Base-by-base conservation (phyloP, 2,113 vertebrate genomes). In the Chamaea fasciata region DNA sequence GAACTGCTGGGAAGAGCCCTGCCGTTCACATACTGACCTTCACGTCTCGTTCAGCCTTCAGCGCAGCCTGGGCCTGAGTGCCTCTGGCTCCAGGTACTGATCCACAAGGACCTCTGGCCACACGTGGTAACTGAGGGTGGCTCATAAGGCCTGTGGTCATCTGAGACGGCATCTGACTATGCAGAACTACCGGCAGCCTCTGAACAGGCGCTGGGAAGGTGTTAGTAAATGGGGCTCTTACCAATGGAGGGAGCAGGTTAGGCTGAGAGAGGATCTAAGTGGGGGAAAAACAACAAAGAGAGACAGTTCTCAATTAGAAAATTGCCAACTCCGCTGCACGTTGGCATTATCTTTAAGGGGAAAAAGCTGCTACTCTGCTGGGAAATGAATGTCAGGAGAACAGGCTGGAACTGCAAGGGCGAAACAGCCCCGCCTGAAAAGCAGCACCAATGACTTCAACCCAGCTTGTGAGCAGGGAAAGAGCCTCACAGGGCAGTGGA, bases 261-360 rank as follows among this genome's bases (percentile, higher is more conserved):
- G 99, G 98, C 97, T 99, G 99, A 94, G 99, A 99, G 97, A 99
- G 97, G 89, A 99, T 99, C 99, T 99, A 98, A 93, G 97, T 90
- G 67, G 91, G 85, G 97, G 94, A 97, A 98, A 97, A 97, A 98
- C 95, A 97, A 97, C 96, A 98, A 97, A 94, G 96, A 98, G 95
- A 98, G 95, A 97, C 93, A 98, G 96, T 96, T 97, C 44, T 96
- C 97, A 95, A 96, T 96, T 96, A 98, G 96, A 95, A 95, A 94
- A 95, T 1, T 57, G 97, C 97, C 98, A 98, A 95, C 96, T 49
- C 75, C 39, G 89, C 2, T 73, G 91, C 68, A 90, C 0, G 96
- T 93, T 97, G 98, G 97, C 97, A 81, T 92, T 90, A 94, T n/a
- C 59, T 92, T 69, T 15, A 76, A 68, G 92, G 96, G 97, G 89